These are phyloP conservation scores for Disparrhopalites patrizii DNA, from an alignment of 2,888 invertebrate genomes.

Conservation along the genomic window DNA sequence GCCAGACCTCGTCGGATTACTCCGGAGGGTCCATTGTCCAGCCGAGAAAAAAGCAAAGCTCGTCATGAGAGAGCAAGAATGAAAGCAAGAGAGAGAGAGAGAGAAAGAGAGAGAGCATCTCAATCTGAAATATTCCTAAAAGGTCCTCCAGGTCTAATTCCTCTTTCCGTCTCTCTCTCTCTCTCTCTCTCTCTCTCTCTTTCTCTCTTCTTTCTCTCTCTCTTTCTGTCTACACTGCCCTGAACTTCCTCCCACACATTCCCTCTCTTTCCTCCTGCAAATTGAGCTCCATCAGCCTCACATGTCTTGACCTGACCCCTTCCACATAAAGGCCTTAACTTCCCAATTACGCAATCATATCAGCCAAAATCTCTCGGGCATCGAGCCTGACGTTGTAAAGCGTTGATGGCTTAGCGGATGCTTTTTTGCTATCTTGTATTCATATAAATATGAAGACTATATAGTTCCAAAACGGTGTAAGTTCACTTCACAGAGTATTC, in stretches of 20 bases:
- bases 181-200: background rate
- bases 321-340: too few relatives aligned
- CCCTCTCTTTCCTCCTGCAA: background rate
- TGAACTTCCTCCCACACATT: background rate
- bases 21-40: slow-evolving; percentile 46
- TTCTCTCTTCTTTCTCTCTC: background rate
- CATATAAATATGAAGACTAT: too few relatives aligned
- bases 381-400: too few relatives aligned
- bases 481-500: too few relatives aligned
- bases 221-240: background rate
- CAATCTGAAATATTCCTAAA: slow-evolving; percentile 32
- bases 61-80: slow-evolving; percentile 37
- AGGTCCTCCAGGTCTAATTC: slow-evolving; percentile 12
- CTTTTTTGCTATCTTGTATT: too few relatives aligned
- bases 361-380: too few relatives aligned
- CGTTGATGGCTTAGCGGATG: too few relatives aligned
- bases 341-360: too few relatives aligned
- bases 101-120: slow-evolving; percentile 36
- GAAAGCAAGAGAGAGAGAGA: too few relatives aligned
- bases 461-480: too few relatives aligned
- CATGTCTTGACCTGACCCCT: too few relatives aligned
- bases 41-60: slow-evolving; percentile 35
- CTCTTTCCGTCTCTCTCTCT: slow-evolving; percentile 6
- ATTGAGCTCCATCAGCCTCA: background rate
- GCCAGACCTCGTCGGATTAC: slow-evolving; percentile 45